phyloP scores from a whole-genome alignment of 1,140 invertebrate genomes.

The Oedothorax gibbosus region DNA sequence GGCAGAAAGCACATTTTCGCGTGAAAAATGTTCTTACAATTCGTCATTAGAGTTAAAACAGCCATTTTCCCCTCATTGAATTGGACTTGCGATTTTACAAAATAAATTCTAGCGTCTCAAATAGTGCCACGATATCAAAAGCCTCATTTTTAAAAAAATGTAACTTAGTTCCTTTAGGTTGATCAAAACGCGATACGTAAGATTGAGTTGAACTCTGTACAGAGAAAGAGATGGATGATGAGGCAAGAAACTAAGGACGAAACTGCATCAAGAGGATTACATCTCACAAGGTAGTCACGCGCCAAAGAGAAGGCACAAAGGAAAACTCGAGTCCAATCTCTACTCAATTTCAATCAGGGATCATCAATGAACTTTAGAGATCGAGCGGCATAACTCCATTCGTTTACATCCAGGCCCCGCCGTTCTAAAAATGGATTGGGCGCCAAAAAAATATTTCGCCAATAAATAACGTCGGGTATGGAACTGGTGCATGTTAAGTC shows the following conservation, averaged over 20 bases:
- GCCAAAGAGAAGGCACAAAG: background rate
- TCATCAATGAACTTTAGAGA: background rate
- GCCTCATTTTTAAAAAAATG: conserved; percentile 12
- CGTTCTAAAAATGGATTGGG: too few relatives aligned
- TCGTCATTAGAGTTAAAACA: too few relatives aligned
- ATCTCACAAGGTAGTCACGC: conserved; percentile 1
- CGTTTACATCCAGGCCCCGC: too few relatives aligned
- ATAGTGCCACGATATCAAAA: background rate
- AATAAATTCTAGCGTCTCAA: too few relatives aligned
- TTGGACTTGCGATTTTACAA: too few relatives aligned
- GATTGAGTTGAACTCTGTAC: background rate
- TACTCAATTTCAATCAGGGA: conserved; percentile 18
- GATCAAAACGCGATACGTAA: conserved; percentile 1
- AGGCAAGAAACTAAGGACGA: background rate
- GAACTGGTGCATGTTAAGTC: too few relatives aligned
- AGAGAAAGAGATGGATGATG: background rate
- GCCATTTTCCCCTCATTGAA: too few relatives aligned
- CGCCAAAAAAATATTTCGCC: too few relatives aligned
- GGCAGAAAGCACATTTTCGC: too few relatives aligned
- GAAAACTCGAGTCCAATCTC: conserved; percentile 26
- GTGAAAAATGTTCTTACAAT: too few relatives aligned
- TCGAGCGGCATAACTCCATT: background rate
- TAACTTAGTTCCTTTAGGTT: background rate
- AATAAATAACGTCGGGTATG: too few relatives aligned
- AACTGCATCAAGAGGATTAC: conserved; percentile 31